Evolutionary conservation across 35 echinoderm and acorn worm genomes (phyloP).

Genomic region (Ophioderma brevispina): DNA sequence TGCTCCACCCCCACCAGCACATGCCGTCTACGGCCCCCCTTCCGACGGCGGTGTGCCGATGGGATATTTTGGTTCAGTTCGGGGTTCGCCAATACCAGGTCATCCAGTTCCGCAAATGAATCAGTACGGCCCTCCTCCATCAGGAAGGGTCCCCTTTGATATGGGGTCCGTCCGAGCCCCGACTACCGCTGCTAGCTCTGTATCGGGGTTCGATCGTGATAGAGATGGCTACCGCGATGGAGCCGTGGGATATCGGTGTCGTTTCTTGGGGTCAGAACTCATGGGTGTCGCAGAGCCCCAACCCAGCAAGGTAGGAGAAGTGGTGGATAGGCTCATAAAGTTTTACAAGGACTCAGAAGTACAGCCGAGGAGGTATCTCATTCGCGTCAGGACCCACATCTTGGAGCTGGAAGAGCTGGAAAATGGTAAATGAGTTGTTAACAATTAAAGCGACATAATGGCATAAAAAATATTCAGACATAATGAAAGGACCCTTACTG

Average conservation of each 20-base stretch:
- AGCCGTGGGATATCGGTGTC: not conserved
- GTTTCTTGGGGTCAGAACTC: not conserved
- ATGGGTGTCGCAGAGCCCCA: not conserved
- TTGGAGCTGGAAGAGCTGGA: not conserved
- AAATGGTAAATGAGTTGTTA: constrained; percentile 15
- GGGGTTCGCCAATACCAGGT: not conserved
- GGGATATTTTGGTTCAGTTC: not conserved
- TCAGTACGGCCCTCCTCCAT: not conserved
- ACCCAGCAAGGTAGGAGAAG: not conserved
- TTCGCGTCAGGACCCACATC: not conserved
- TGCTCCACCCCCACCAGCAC: not conserved
- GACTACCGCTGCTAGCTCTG: not conserved
- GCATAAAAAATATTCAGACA: too few species aligned
- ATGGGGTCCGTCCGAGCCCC: not conserved
- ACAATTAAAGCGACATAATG: too few species aligned
- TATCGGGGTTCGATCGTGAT: not conserved
- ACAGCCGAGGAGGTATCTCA: not conserved
- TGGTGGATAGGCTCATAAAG: not conserved
- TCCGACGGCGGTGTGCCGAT: not conserved
- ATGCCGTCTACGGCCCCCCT: not conserved
- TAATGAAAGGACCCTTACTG: too few species aligned
- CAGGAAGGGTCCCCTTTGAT: not conserved
- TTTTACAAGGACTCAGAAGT: not conserved
- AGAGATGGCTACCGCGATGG: not conserved
- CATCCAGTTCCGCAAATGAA: not conserved